These are phyloP conservation scores for Drosophila quadrilineata DNA, from an alignment of 1,140 invertebrate genomes.

Conservation along the genomic window DNA sequence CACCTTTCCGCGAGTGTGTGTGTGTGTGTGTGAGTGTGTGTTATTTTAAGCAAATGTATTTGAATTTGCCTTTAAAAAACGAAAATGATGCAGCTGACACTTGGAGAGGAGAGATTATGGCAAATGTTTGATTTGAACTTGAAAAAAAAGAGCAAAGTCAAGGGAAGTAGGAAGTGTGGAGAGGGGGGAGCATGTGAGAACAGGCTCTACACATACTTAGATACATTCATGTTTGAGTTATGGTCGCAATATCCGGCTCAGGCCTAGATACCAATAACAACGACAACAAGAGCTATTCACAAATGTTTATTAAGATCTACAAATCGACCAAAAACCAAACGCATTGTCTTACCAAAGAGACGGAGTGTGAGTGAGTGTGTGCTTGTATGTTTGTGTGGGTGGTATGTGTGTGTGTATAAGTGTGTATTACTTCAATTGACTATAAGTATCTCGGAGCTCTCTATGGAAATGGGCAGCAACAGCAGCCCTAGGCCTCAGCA, in stretches of 20 bases:
- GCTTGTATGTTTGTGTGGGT: background rate
- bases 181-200: constrained; percentile 39
- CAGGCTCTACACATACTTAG: too few species aligned
- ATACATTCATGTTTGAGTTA: constrained; percentile 47
- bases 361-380: too few species aligned
- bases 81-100: constrained; percentile 64
- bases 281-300: constrained; percentile 36
- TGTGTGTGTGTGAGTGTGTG: background rate
- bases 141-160: constrained; percentile 32
- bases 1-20: constrained; percentile 48
- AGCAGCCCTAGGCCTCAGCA: constrained; percentile 59
- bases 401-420: constrained; percentile 4
- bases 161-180: background rate
- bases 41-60: constrained; percentile 35
- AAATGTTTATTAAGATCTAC: constrained; percentile 60
- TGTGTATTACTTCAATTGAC: constrained; percentile 47
- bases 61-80: constrained; percentile 18
- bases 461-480: constrained; percentile 40
- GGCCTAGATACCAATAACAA: constrained; percentile 17
- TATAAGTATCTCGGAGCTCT: constrained; percentile 34
- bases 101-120: constrained; percentile 66
- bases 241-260: constrained; percentile 61
- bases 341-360: constrained; percentile 22
- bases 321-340: constrained; percentile 19
- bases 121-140: constrained; percentile 78